Evolutionary conservation across 1,140 invertebrate species (phyloP).

Genomic region (Campodea augens): DNA sequence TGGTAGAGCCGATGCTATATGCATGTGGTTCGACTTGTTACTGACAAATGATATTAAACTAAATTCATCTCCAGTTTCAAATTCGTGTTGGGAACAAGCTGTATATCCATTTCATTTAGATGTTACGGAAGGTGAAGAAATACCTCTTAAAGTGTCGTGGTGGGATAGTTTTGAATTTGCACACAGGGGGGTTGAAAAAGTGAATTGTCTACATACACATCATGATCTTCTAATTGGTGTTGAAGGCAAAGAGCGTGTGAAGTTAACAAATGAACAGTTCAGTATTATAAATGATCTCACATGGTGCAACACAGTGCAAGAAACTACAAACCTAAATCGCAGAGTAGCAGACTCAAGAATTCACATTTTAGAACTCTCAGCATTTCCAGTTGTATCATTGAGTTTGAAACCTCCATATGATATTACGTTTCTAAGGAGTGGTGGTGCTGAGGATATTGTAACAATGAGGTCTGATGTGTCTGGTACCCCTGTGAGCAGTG

Average conservation of each 20-base stretch:
- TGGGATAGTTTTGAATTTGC: slow-evolving; percentile 4
- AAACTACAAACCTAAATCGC: too few species aligned
- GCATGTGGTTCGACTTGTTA: slow-evolving; percentile 50
- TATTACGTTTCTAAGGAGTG: neutral
- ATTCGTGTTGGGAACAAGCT: slow-evolving; percentile 54
- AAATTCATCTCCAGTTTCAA: slow-evolving; percentile 24
- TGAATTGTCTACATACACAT: slow-evolving; percentile 8
- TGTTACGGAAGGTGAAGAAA: slow-evolving; percentile 15
- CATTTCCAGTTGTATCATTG: slow-evolving; percentile 12
- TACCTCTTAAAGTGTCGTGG: slow-evolving; percentile 11
- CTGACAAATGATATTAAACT: slow-evolving; percentile 41
- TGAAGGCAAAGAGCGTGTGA: slow-evolving; percentile 16
- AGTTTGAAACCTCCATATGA: slow-evolving; percentile 21
- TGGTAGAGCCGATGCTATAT: slow-evolving; percentile 39
- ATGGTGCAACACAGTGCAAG: too few species aligned
- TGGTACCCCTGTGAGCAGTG: slow-evolving; percentile 14
- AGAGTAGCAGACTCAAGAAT: too few species aligned
- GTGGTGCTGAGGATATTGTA: neutral
- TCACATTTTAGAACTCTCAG: too few species aligned
- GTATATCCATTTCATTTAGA: slow-evolving; percentile 31
- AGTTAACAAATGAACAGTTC: slow-evolving; percentile 5
- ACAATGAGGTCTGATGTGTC: slow-evolving; percentile 4
- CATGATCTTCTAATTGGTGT: slow-evolving; percentile 15
- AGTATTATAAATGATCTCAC: neutral
- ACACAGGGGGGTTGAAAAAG: slow-evolving; percentile 1